Percentiles rank a stretch among this genome's conserved stretches.
Evolutionary conservation across 92 coral and sea anemone genomes (phyloP).

Genomic region (Epizoanthus illoricatus): DNA sequence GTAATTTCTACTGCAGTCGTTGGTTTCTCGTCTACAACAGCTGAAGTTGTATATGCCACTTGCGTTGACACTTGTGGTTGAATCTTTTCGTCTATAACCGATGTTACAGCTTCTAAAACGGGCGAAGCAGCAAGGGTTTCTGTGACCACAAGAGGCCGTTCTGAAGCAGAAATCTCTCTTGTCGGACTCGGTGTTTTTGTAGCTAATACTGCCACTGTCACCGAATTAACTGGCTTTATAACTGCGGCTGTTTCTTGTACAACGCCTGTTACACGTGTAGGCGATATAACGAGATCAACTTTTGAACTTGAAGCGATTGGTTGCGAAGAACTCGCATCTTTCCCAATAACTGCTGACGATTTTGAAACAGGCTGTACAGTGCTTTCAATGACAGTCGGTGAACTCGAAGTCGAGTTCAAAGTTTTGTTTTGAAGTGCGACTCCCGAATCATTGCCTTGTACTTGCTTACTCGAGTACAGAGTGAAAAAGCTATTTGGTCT

Average conservation of each 20-base stretch:
- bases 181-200: slow-evolving; percentile 2
- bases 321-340: background rate
- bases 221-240: background rate
- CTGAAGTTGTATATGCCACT: background rate
- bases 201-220: background rate
- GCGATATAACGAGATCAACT: background rate
- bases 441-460: background rate
- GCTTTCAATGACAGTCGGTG: background rate
- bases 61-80: slow-evolving; percentile 12
- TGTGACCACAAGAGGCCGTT: slow-evolving; percentile 1
- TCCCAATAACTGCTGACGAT: background rate
- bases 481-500: background rate
- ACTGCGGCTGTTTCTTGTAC: slow-evolving; percentile 18
- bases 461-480: slow-evolving; percentile 2
- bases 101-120: background rate
- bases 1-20: background rate
- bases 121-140: slow-evolving; percentile 16
- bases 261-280: slow-evolving; percentile 4
- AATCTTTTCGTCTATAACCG: background rate
- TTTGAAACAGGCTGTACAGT: background rate
- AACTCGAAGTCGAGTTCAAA: background rate
- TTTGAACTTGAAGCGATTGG: background rate
- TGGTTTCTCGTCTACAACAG: background rate
- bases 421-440: slow-evolving; percentile 4
- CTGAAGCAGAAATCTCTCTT: background rate